Conservation (phyloP, 2,888 invertebrate species). For the Amphipoea lucens region DNA sequence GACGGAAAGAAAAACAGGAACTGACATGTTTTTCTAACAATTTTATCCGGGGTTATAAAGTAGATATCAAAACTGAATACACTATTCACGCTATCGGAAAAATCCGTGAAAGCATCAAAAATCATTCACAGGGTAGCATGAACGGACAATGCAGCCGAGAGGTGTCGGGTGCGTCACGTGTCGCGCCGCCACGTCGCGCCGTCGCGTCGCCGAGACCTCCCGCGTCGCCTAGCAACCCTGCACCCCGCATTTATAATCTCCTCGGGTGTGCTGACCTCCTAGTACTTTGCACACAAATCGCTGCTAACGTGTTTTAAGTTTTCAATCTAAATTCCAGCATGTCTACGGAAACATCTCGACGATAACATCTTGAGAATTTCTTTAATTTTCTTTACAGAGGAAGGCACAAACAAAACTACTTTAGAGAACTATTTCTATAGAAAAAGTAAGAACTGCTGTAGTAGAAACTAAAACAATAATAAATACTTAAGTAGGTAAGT, state of each 20-base stretch:
- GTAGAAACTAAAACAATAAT: conserved; percentile 37
- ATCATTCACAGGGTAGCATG: conserved; percentile 18
- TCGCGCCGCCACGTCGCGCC: conserved; percentile 79
- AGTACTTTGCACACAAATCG: conserved; percentile 68
- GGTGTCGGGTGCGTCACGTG: conserved; percentile 76
- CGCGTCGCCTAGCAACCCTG: conserved; percentile 75
- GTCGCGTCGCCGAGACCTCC: conserved; percentile 73
- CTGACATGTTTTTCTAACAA: background rate
- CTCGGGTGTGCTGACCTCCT: conserved; percentile 77
- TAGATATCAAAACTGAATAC: background rate
- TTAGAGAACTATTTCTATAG: conserved; percentile 15
- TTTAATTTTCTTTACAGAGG: conserved; percentile 21
- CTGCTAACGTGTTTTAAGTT: conserved; percentile 53
- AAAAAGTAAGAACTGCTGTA: conserved; percentile 17
- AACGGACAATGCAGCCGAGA: conserved; percentile 39
- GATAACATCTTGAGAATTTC: conserved; percentile 41
- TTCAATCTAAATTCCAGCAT: conserved; percentile 60
- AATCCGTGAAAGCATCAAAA: conserved; percentile 26
- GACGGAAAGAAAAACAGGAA: background rate
- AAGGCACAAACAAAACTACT: conserved; percentile 12
- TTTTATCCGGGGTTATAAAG: background rate
- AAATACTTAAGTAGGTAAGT: conserved; percentile 21
- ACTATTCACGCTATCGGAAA: background rate
- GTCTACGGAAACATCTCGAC: conserved; percentile 39
- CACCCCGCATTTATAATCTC: conserved; percentile 73